Evolutionary conservation across 2,888 invertebrate genomes (phyloP).

Genomic region (Acanthoscelides obtectus): DNA sequence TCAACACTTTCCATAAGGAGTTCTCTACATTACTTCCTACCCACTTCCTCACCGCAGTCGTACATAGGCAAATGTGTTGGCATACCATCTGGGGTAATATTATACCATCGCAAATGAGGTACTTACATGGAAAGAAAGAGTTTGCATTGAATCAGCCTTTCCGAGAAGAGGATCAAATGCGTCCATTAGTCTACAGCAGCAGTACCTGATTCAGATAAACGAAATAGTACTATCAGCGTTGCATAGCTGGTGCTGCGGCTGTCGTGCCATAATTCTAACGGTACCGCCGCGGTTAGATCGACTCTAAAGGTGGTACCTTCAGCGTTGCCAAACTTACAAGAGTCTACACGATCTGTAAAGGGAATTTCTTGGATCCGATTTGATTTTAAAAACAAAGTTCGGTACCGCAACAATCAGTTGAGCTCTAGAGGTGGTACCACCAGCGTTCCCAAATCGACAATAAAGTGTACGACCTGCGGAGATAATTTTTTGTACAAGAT

Average conservation of each 20-base stretch:
- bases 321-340: not conserved
- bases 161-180: not conserved
- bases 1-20: not conserved
- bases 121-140: not conserved
- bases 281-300: not conserved
- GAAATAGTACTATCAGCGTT: not conserved
- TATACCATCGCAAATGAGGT: not conserved
- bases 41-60: not conserved
- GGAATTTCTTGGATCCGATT: too few relatives aligned
- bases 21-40: not conserved
- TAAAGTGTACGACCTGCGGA: too few relatives aligned
- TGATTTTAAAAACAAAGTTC: too few relatives aligned
- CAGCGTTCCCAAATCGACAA: too few relatives aligned
- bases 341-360: not conserved
- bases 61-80: not conserved
- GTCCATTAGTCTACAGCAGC: not conserved
- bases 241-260: not conserved
- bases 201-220: not conserved
- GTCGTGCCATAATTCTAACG: not conserved
- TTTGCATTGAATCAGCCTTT: not conserved
- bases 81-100: not conserved
- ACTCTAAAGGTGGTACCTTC: not conserved
- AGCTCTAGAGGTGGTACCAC: too few relatives aligned
- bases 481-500: too few relatives aligned
- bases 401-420: too few relatives aligned